phyloP scores from a whole-genome alignment of 1,140 invertebrate genomes.

The Scaptomyza hsui region DNA sequence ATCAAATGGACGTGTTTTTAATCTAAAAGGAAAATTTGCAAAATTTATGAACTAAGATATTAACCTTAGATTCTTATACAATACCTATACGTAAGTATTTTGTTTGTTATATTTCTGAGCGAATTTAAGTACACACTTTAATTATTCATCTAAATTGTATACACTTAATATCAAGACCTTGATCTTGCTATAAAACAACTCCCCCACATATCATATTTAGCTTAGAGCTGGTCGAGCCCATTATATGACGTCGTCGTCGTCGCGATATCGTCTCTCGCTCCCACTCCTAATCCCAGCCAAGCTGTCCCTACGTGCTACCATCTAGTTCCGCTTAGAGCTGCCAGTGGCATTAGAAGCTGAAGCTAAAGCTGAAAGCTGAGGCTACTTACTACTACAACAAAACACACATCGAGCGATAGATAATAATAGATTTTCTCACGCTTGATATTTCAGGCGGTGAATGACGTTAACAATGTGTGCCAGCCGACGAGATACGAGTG shows the following conservation, averaged over 20 bases:
- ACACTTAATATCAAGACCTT: slow-evolving; percentile 2
- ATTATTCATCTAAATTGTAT: background rate
- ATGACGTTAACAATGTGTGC: slow-evolving; percentile 82
- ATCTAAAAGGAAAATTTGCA: too few species aligned
- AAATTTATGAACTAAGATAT: too few species aligned
- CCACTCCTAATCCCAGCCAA: slow-evolving; percentile 24
- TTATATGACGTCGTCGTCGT: slow-evolving; percentile 46
- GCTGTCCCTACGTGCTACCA: slow-evolving; percentile 41
- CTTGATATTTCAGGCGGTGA: slow-evolving; percentile 79
- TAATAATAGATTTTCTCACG: slow-evolving; percentile 82
- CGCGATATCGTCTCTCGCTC: slow-evolving; percentile 44
- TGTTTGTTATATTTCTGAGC: too few species aligned
- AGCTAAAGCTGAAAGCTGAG: slow-evolving; percentile 37
- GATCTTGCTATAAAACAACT: slow-evolving; percentile 8
- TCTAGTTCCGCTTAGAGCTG: slow-evolving; percentile 45
- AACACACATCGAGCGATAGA: slow-evolving; percentile 66
- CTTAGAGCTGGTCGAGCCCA: slow-evolving; percentile 23
- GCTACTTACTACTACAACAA: slow-evolving; percentile 24
- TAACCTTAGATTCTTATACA: too few species aligned
- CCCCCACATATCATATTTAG: background rate
- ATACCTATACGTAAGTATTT: too few species aligned
- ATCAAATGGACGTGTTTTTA: too few species aligned
- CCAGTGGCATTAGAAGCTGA: slow-evolving; percentile 28
- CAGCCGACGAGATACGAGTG: slow-evolving; percentile 32
- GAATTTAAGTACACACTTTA: background rate